Percentiles rank a stretch among this genome's conserved stretches.
These are phyloP conservation scores for Indri indri DNA, from an alignment of 2,113 vertebrate species.

Conservation along the genomic window DNA sequence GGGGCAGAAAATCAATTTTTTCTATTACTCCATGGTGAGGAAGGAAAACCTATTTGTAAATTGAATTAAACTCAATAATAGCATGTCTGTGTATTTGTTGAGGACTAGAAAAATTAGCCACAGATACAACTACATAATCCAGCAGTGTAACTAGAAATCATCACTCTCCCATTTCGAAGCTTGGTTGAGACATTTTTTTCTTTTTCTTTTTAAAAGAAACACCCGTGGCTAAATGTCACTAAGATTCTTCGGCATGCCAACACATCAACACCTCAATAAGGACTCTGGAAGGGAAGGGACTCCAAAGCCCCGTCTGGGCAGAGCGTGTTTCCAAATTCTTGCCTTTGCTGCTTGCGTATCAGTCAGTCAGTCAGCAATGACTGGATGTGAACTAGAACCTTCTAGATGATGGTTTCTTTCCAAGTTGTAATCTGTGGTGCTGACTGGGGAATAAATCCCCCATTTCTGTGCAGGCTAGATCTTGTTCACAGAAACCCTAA, in stretches of 20 bases:
- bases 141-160: neutral
- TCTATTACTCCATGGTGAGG: slow-evolving; percentile 11
- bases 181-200: slow-evolving; percentile 31
- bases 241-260: neutral
- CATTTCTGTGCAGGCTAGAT: neutral
- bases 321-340: neutral
- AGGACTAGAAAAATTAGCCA: slow-evolving; percentile 61
- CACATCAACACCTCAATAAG: neutral
- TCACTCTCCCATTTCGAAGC: neutral
- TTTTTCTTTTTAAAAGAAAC: slow-evolving; percentile 35
- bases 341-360: neutral
- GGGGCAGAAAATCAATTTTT: slow-evolving; percentile 71
- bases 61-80: slow-evolving; percentile 50
- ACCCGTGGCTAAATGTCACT: slow-evolving; percentile 36
- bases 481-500: neutral
- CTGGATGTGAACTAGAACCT: neutral
- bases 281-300: slow-evolving; percentile 43
- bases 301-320: slow-evolving; percentile 24
- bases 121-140: neutral
- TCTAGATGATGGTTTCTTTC: slow-evolving; percentile 43
- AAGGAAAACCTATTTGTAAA: slow-evolving; percentile 68
- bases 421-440: slow-evolving; percentile 46
- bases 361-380: neutral
- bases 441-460: neutral
- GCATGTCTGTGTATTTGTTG: slow-evolving; percentile 24